Evolutionary conservation across 2,888 invertebrate genomes (phyloP), one percentile per base, ranked within the genome.

Genomic region (Aphrophora alni): DNA sequence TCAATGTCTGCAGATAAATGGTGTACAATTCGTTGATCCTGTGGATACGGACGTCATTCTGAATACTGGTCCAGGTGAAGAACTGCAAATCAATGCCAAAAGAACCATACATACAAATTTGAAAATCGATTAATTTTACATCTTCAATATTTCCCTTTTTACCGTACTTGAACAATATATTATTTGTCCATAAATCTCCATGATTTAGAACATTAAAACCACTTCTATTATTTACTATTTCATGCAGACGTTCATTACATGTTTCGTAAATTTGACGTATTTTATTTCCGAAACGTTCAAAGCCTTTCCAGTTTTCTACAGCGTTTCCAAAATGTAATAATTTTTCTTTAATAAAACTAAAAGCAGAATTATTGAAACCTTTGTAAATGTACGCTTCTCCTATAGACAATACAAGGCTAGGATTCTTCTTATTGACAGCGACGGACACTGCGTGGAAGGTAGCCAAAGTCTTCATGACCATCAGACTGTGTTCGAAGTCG

Each of bases 81-180:
- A 78, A 75, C 0, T 78, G 75, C 3, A 83, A 27, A 44, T 83
- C 83, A 17, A 68, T 33, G 0, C 33, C 77, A 7, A 82, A 82
- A 12, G 76, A 79, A 12, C 59, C 82, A 75, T 78, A 81, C 12
- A 69, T 74, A 17, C 76, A 51, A 5, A 25, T 38, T 72, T 82
- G 82, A 25, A 82, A 82, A 38, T 82, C 81, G 69, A 76, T 28
- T 38, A 81, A 28, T 76, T 78, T 82, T 26, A 74, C 73, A 5
- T 59, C 28, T n/a, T 38, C 8, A 21, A 75, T 38, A 0, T 44
- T 27, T 4, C 70, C 69, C 0, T 51, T 25, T 8, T 73, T 74
- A 26, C 78, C 77, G 10, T 81, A 71, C 44, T 82, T 81, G 75
- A 83, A 82, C 82, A 83, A 73, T 21, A 83, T 80, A 51, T 84